Evolutionary conservation across 1,140 invertebrate genomes (phyloP), one percentile per base, ranked within the genome.

Genomic region (Pseudachorutes palmiensis): DNA sequence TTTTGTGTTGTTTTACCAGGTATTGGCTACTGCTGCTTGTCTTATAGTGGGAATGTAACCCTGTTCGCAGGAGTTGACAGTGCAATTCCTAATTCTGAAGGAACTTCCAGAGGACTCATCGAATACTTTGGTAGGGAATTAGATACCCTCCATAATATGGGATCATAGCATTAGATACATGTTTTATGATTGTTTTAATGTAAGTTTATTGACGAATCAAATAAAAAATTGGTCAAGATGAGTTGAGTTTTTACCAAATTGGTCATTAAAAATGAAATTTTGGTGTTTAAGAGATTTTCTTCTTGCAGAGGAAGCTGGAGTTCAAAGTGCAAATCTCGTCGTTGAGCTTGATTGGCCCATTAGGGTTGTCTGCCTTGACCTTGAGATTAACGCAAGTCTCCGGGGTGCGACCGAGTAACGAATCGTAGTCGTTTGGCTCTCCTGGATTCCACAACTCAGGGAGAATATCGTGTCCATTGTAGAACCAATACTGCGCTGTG

Each of bases 351-450:
- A 14, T 14, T 5, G 51, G 51, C 5, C 9, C 51, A 9, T 9
- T 19, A 16, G 51, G 51, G 24, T 55, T 22, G 5, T 14, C 24
- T 12, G 12, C 51, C 14, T 9, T 9, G 12, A 55, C 24, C 24
- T 55, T 55, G 12, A 55, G 24, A 22, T 55, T 22, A 55, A 55
- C 24, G 51, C 51, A 55, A 14, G 51, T 55, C 24, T 55, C 51
- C 5, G 51, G 51, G 5, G 24, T 22, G 14, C 24, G 12, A 5
- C 51, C 51, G 5, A 26, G 24, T 5, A 5, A 14, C 12, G 51
- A 5, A 14, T 55, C 24, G 24, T 55, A 55, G 51, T 55, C 51
- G 51, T 55, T 24, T 55, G 51, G 51, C 24, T 55, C 12, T 14
- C 24, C 51, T 19, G 24, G 3, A 26, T 55, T 55, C 51, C 51